A percentile compares a stretch with the other conserved stretches of the same genome.
Conservation (phyloP, 2,888 invertebrate species). For the Shargacucullia verbasci region DNA sequence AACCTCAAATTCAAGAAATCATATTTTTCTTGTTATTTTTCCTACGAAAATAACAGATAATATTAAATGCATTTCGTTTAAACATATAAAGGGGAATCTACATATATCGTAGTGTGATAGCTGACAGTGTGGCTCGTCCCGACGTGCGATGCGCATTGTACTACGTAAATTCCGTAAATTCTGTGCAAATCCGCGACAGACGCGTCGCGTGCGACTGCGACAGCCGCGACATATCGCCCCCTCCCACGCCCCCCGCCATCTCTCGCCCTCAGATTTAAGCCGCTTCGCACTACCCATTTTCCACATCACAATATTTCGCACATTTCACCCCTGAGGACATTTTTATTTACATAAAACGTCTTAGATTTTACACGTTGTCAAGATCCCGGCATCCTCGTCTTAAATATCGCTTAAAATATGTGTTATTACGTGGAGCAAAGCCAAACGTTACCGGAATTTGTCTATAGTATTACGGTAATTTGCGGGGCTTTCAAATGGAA, state of each 20-base stretch:
- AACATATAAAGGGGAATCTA: slow-evolving; percentile 35
- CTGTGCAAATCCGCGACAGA: slow-evolving; percentile 47
- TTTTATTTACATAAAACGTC: slow-evolving; percentile 48
- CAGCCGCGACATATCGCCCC: slow-evolving; percentile 21
- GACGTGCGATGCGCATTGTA: slow-evolving; percentile 28
- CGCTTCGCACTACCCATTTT: slow-evolving; percentile 56
- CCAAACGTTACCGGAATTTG: background rate
- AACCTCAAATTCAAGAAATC: background rate
- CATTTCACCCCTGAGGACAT: slow-evolving; percentile 41
- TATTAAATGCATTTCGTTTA: slow-evolving; percentile 35
- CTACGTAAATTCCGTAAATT: too few relatives aligned
- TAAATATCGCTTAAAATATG: slow-evolving; percentile 29
- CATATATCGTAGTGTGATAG: slow-evolving; percentile 41
- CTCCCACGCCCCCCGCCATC: background rate
- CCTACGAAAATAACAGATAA: slow-evolving; percentile 7
- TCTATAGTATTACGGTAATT: background rate
- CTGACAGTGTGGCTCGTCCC: slow-evolving; percentile 37
- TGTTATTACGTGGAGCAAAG: background rate
- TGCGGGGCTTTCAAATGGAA: background rate
- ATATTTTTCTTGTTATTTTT: slow-evolving; percentile 3
- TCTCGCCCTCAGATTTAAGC: slow-evolving; percentile 39
- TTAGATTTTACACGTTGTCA: slow-evolving; percentile 45
- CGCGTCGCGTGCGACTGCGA: slow-evolving; percentile 50
- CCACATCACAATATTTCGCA: slow-evolving; percentile 52
- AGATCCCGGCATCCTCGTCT: slow-evolving; percentile 36